Evolutionary conservation across 2,797 vertebrate species (phyloP), one percentile per base, ranked within the genome.

Genomic region (Cryptoprocta ferox): DNA sequence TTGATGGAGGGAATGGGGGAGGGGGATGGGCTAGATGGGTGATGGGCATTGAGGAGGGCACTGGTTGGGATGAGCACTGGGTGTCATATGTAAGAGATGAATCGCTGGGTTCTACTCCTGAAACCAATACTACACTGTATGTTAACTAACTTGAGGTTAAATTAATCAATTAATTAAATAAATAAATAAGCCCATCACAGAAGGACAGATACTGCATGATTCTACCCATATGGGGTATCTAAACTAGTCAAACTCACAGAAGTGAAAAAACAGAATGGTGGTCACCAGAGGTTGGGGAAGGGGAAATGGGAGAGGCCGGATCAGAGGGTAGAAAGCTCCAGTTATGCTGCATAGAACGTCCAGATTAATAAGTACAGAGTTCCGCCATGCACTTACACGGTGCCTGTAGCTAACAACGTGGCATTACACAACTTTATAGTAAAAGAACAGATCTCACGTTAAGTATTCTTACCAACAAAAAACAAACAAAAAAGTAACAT

Each of bases 321-420:
- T 66, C 66, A 0, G 4, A 2, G 21, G 30, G 59, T 2, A 0
- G 3, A 12, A 35, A 11, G 16, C 37, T 76, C 45, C 30, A 9
- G 24, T 21, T 32, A 28, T 3, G 4, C 37, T 1, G 7, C 48
- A 45, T 0, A 14, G 56, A 24, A 21, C 1, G 8, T 59, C 56
- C 56, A 59, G 68, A 35, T 32, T 9, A 35, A 3, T 28, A 13
- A 4, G 2, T 14, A 24, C 3, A 35, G 13, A 12, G 32, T 2
- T 32, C n/a, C 16, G 26, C 61, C 6, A 0, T 1, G 7, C 68
- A n/a, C n/a, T n/a, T 8, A 5, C 8, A 13, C 2, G 12, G 5
- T 2, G 26, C 50, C 84, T 26, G 3, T 2, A 8, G 39, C 11
- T 16, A 30, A 37, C 26, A 1, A 6, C 11, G 1, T 18, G 30